Conservation (phyloP, 2,113 vertebrate species). For the Microtus richardsoni region DNA sequence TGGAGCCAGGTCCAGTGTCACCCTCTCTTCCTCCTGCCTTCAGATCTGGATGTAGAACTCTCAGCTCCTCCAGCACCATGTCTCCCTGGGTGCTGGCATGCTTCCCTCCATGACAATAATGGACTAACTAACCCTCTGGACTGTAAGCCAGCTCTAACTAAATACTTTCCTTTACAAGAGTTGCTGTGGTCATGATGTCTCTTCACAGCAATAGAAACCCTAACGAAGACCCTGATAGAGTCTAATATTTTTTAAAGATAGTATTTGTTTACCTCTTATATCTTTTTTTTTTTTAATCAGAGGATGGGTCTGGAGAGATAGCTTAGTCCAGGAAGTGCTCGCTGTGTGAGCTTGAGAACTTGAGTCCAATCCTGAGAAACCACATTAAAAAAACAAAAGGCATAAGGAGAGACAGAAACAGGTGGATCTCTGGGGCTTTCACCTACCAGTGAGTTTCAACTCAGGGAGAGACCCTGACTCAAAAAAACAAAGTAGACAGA, state of each 20-base stretch:
- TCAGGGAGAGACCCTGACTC: background rate
- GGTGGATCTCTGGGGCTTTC: background rate
- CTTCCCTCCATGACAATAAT: too few relatives aligned
- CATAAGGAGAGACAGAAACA: background rate
- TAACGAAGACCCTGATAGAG: background rate
- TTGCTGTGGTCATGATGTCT: background rate
- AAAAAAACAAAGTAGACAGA: background rate
- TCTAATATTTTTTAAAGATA: background rate
- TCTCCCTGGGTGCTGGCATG: too few relatives aligned
- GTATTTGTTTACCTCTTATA: background rate
- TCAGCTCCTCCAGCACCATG: too few relatives aligned
- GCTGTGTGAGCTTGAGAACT: background rate
- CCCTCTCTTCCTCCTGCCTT: background rate
- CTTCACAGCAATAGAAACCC: background rate
- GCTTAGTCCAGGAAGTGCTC: background rate
- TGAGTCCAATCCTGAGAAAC: background rate
- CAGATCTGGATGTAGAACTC: background rate
- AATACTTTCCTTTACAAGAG: background rate
- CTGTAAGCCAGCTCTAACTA: background rate
- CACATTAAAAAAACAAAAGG: background rate
- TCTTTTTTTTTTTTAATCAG: background rate
- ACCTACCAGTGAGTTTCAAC: background rate
- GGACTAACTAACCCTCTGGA: too few relatives aligned
- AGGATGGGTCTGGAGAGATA: background rate
- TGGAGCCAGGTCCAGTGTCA: background rate